phyloP scores from a whole-genome alignment of 2,888 invertebrate species.

The Physocephala rufipes region DNA sequence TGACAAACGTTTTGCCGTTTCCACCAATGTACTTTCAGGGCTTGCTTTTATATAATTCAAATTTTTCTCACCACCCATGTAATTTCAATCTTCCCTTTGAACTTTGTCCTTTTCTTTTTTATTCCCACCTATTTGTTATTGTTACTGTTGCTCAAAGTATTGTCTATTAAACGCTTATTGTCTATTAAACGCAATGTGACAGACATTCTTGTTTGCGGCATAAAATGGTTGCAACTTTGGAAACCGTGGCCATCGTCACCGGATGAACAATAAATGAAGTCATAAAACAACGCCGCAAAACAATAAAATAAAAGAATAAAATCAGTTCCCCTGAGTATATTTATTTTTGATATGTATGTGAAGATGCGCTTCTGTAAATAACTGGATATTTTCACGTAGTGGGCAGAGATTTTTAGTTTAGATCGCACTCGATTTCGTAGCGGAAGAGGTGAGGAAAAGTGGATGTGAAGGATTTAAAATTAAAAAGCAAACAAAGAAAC shows the following conservation, averaged over 20 bases:
- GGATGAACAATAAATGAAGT: slow-evolving; percentile 8
- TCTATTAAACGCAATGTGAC: slow-evolving; percentile 9
- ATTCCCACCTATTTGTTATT: too few species aligned
- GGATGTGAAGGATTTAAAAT: too few species aligned
- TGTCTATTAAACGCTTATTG: not conserved
- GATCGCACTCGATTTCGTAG: too few species aligned
- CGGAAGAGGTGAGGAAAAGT: too few species aligned
- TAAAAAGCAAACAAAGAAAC: too few species aligned
- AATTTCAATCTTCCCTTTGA: not conserved
- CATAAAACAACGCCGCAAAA: not conserved
- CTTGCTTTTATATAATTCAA: too few species aligned
- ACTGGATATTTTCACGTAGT: too few species aligned
- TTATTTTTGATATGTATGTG: too few species aligned
- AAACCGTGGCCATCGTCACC: not conserved
- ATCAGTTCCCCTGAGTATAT: too few species aligned
- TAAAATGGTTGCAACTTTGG: slow-evolving; percentile 26
- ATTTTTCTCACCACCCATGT: not conserved
- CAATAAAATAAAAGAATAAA: not conserved
- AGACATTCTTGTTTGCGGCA: slow-evolving; percentile 9
- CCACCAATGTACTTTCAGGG: too few species aligned
- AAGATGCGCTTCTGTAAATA: not conserved
- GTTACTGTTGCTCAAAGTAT: not conserved
- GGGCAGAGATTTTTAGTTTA: too few species aligned
- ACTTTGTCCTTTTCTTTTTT: not conserved
- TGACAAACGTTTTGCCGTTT: not conserved